phyloP scores from a whole-genome alignment of 2,888 invertebrate species.

The Clivina fossor region DNA sequence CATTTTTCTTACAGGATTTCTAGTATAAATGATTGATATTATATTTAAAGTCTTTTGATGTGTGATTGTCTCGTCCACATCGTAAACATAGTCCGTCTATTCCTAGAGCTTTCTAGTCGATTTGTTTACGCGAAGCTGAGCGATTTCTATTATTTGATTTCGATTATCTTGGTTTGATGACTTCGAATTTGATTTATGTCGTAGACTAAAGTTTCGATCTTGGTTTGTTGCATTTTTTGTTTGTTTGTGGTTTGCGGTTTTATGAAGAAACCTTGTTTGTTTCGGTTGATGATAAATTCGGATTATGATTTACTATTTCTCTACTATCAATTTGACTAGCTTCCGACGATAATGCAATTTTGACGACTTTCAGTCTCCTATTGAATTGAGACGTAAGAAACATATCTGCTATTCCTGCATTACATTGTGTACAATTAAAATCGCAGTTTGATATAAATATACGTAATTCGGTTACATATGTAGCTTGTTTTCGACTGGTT shows the following conservation, averaged over 20 bases:
- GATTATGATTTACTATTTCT: neutral
- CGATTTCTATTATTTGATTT: too few species aligned
- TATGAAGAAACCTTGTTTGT: too few species aligned
- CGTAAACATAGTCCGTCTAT: neutral
- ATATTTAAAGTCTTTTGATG: neutral
- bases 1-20: neutral
- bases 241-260: too few species aligned
- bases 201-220: too few species aligned
- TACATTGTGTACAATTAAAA: neutral
- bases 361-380: neutral
- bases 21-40: neutral
- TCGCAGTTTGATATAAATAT: neutral
- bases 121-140: too few species aligned
- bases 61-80: constrained; percentile 3
- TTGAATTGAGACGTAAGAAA: neutral
- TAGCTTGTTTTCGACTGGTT: constrained; percentile 1
- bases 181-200: too few species aligned
- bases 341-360: neutral
- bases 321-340: neutral
- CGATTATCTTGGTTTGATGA: too few species aligned
- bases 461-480: neutral
- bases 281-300: too few species aligned
- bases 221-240: too few species aligned
- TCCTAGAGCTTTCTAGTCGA: neutral
- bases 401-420: neutral